Evolutionary conservation across 2,113 vertebrate genomes (phyloP).

Genomic region (Centropus unirufus): DNA sequence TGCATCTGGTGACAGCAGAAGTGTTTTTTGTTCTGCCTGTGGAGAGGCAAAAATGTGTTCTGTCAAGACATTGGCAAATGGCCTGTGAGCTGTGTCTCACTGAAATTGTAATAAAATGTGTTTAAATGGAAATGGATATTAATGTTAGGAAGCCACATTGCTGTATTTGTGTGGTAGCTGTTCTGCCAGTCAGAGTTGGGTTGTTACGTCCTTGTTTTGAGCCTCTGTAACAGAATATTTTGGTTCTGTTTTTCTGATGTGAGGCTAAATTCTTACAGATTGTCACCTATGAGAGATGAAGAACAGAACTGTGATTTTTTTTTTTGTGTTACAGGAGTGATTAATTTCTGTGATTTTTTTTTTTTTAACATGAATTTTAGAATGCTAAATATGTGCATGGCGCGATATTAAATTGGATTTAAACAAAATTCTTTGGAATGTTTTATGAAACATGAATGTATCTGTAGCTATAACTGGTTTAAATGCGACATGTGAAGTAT

Average conservation of each 20-base stretch:
- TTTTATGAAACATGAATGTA: not conserved
- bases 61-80: not conserved
- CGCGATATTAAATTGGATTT: not conserved
- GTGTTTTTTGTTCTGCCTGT: not conserved
- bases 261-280: not conserved
- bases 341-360: not conserved
- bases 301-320: not conserved
- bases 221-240: not conserved
- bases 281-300: accelerated
- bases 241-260: not conserved
- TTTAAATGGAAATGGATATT: not conserved
- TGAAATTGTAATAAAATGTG: not conserved
- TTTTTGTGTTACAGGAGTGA: not conserved
- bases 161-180: not conserved
- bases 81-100: not conserved
- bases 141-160: not conserved
- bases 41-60: not conserved
- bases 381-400: not conserved
- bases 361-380: not conserved
- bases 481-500: accelerated
- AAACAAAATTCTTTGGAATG: not conserved
- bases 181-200: not conserved
- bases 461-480: not conserved
- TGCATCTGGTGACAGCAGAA: not conserved
- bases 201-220: not conserved